phyloP scores from a whole-genome alignment of 92 coral and sea anemone genomes.

The Diadumene lineata region DNA sequence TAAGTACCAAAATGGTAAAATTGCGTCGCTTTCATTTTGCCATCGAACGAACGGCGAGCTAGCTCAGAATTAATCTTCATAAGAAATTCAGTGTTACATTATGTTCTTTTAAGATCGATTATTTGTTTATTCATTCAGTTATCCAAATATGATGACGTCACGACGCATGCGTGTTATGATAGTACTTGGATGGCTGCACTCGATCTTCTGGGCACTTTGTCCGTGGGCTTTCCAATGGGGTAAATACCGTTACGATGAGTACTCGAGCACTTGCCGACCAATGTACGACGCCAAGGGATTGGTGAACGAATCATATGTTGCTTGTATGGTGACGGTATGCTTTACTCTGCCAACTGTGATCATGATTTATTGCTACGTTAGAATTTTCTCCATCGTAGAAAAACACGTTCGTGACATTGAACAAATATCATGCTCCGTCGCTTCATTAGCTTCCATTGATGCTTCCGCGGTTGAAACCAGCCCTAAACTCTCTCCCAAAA shows the following conservation, averaged over 20 bases:
- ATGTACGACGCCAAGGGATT: constrained; percentile 48
- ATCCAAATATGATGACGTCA: constrained; percentile 44
- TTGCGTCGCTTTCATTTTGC: too few relatives aligned
- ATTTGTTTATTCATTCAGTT: constrained; percentile 26
- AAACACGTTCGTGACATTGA: constrained; percentile 46
- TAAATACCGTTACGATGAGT: constrained; percentile 31
- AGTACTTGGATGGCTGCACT: constrained; percentile 45
- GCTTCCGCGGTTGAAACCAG: constrained; percentile 11
- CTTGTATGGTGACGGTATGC: constrained; percentile 31
- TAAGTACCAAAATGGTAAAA: too few relatives aligned
- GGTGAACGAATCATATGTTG: constrained; percentile 33
- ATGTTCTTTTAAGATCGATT: too few relatives aligned
- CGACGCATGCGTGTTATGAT: constrained; percentile 40
- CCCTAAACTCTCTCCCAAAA: not conserved
- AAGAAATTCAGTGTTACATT: too few relatives aligned
- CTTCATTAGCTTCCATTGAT: constrained; percentile 23
- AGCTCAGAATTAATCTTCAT: too few relatives aligned
- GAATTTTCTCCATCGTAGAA: constrained; percentile 45
- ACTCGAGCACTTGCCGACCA: constrained; percentile 62
- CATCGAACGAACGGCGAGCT: too few relatives aligned
- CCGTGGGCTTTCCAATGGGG: constrained; percentile 55
- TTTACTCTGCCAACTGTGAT: constrained; percentile 42
- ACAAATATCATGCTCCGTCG: constrained; percentile 24
- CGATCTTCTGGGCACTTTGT: constrained; percentile 56
- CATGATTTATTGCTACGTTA: constrained; percentile 49